Base-by-base conservation (phyloP, 2,888 invertebrate genomes). In the Polyommatus icarus region DNA sequence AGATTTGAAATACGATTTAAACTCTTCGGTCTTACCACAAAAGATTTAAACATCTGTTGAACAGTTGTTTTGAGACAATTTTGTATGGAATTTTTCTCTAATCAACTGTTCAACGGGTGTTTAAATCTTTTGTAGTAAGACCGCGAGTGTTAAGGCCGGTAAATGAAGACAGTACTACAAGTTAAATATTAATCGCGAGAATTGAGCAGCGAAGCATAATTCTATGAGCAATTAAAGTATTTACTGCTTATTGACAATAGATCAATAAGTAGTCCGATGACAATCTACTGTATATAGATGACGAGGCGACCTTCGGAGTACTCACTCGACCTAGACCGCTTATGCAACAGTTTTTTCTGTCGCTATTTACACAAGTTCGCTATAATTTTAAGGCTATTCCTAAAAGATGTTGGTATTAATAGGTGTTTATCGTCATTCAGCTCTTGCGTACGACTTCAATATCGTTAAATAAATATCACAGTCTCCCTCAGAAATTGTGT, bases 311-410 rank as follows among this genome's bases (percentile, higher is more conserved):
- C 71, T 71, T 71, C 71, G 12, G 15, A 29, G 36, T 36, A 71
- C 71, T 36, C 71, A 61, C 61, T 61, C 61, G 36, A 71, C 71
- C 71, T 71, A 36, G n/a, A 71, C 71, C 20, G 24, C 12, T 71
- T 71, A 71, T 71, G 71, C 32, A 71, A 71, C 36, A 71, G 36
- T 18, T 71, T 71, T 71, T 71, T 36, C 36, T 36, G 32, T 71
- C 24, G 29, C 24, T 12, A 8, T 61, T 61, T 61, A 61, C 61
- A 12, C 24, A 61, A 61, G 24, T 61, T 61, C 24, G 10, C 61
- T 24, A 10, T 61, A 59, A 20, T 10, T 59, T 59, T 61, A 24
- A 24, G 24, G 59, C 24, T 61, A 61, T 24, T 61, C 6, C 59
- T 24, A 57, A 57, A 6, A 18, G 57, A 10, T 20, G 7, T 59